Evolutionary conservation across 2,888 invertebrate species (phyloP).

Genomic region (Danaus chrysippus): DNA sequence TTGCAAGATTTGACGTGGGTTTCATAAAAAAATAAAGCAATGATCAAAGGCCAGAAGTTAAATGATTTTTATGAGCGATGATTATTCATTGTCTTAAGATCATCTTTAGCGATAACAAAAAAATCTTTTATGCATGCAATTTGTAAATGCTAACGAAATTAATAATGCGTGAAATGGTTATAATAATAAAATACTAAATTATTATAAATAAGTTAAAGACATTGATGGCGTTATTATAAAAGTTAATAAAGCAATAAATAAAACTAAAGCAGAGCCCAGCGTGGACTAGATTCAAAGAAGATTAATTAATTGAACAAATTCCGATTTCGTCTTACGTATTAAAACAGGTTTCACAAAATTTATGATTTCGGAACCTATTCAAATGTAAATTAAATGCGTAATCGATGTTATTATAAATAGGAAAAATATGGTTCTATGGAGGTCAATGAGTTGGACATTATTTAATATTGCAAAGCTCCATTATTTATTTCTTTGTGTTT

Average conservation of each 20-base stretch:
- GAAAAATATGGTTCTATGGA: slow-evolving; percentile 37
- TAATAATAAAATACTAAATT: not conserved
- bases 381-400: slow-evolving; percentile 63
- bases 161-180: not conserved
- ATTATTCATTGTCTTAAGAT: not conserved
- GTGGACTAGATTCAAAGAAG: slow-evolving; percentile 10
- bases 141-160: not conserved
- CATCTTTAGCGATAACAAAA: not conserved
- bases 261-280: slow-evolving; percentile 18
- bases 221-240: slow-evolving; percentile 13
- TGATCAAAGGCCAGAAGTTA: too few relatives aligned
- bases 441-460: too few relatives aligned
- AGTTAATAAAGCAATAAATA: slow-evolving; percentile 25
- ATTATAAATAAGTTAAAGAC: not conserved
- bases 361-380: slow-evolving; percentile 59
- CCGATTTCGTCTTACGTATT: slow-evolving; percentile 2
- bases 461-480: too few relatives aligned
- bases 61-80: not conserved
- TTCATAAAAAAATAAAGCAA: too few relatives aligned
- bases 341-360: slow-evolving; percentile 40
- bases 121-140: not conserved
- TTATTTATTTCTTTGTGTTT: too few relatives aligned
- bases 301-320: slow-evolving; percentile 17
- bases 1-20: too few relatives aligned
- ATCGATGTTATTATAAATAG: slow-evolving; percentile 65